Base-by-base conservation (phyloP, 2,113 vertebrate species). In the Acanthisitta chloris region DNA sequence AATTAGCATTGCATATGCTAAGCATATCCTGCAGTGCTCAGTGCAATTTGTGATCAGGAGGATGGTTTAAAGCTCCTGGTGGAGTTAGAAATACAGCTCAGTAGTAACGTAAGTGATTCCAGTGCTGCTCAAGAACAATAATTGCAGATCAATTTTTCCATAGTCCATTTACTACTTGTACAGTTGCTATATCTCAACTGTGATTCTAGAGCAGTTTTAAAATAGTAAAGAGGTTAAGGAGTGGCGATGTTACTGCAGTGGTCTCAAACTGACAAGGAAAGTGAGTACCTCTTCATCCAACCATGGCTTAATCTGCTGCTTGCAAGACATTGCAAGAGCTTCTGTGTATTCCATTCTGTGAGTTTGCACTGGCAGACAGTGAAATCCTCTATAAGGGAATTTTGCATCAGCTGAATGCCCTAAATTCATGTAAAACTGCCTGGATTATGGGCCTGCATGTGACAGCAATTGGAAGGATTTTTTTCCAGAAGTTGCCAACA, bases 1-100 rank as follows among this genome's bases (percentile, higher is more conserved):
- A 96, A 97, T 97, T 97, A 98, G 88, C 78, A 92, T 96, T 94
- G 86, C 81, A 52, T 97, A 95, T 95, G 92, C 88, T 88, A 87
- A 96, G 42, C 81, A 66, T 29, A 73, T 92, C 94, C 76, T 94
- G 61, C 79, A 71, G 31, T 77, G 29, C 81, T 87, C 66, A 77
- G 64, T 92, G 80, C 71, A 90, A 72, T 33, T 57, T 66, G n/a
- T 90, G 92, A 88, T 90, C 70, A 54, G 78, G 42, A 72, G 42
- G 13, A 61, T 67, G 17, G 6, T 73, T 91, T 74, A 70, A 88
- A 86, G 34, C 25, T 77, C 54, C 43, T 69, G 58, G 52, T 87
- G 43, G 24, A 17, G 28, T 87, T 91, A 74, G 58, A 83, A 86
- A 38, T 73, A 58, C 7, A 54, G 18, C 70, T 94, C 42, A 91